Evolutionary conservation across 2,888 invertebrate species (phyloP), one percentile per base, ranked within the genome.

Genomic region (Limnephilus rhombicus): DNA sequence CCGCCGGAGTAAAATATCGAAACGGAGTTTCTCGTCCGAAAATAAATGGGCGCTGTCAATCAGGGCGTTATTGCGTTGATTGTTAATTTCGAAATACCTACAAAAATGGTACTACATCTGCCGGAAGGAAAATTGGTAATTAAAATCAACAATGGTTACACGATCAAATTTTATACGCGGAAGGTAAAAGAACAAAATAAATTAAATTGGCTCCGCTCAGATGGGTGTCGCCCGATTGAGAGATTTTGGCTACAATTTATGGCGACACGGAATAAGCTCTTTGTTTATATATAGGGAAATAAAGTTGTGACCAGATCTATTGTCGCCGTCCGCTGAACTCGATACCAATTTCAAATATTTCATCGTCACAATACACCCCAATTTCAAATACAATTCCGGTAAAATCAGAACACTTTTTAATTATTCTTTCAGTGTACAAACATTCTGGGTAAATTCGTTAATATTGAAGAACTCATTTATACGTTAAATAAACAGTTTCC

Each of bases 131-230:
- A 68, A 68, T n/a, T 68, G 68, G 68, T 68, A 68, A 68, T 68
- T 68, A 68, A 68, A 68, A 68, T 68, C 68, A 68, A 68, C 68
- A 83, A 83, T 83, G 83, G 83, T 37, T 41, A 83, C 37, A 7
- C 37, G 24, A 37, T 83, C 41, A 24, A 83, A 83, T 37, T 83
- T 83, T 81, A 31, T 80, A 37, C 82, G 83, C 90, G 85, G 86
- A 90, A 85, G 34, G 80, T 18, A 81, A 91, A 87, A 82, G 85
- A 86, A 85, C 86, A 80, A 90, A 91, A 86, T 49, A 87, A 91
- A 91, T 68, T 68, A 68, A 86, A 91, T 91, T 91, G 87, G 86
- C 91, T 87, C 87, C 86, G 91, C 86, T 91, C 91, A 86, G 85
- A 91, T 91, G 37, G 91, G 81, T 49, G 87, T 80, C 53, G 68